Evolutionary conservation across 2,113 vertebrate genomes (phyloP).

Genomic region (Heloderma charlesbogerti): DNA sequence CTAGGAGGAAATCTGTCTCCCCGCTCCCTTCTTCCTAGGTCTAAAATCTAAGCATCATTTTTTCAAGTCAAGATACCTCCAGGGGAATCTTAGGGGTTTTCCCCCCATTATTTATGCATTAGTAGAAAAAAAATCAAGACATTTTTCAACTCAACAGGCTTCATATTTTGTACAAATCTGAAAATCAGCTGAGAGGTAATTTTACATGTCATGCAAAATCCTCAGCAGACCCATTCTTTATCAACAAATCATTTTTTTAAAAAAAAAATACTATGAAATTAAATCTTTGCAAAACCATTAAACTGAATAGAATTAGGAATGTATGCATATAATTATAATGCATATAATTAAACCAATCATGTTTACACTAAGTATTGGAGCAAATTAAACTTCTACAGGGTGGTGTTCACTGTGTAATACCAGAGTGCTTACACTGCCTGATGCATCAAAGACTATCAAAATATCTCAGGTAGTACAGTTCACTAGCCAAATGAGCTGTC

Average conservation of each 20-base stretch:
- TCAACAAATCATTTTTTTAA: constrained; percentile 53
- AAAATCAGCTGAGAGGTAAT: constrained; percentile 34
- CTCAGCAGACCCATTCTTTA: constrained; percentile 44
- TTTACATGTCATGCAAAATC: constrained; percentile 48
- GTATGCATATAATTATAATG: too few relatives aligned
- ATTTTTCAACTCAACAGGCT: constrained; percentile 44
- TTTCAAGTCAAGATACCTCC: constrained; percentile 62
- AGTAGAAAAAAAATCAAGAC: constrained; percentile 45
- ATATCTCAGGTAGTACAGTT: background rate
- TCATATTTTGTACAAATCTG: constrained; percentile 60
- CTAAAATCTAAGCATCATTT: constrained; percentile 61
- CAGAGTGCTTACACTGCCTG: background rate
- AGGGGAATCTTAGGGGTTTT: constrained; percentile 56
- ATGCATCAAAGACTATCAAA: background rate
- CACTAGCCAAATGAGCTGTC: background rate
- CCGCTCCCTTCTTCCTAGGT: constrained; percentile 7
- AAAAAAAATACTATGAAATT: constrained; percentile 35
- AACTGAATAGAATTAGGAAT: constrained; percentile 24
- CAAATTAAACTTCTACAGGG: background rate
- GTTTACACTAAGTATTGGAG: constrained; percentile 15
- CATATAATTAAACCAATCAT: background rate
- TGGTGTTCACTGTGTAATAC: background rate
- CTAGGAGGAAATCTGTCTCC: constrained; percentile 72
- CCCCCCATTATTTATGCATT: constrained; percentile 53
- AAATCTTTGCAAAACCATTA: constrained; percentile 38